Base-by-base conservation (phyloP, 2,797 vertebrate species). In the Rhabdophis nuchalis region DNA sequence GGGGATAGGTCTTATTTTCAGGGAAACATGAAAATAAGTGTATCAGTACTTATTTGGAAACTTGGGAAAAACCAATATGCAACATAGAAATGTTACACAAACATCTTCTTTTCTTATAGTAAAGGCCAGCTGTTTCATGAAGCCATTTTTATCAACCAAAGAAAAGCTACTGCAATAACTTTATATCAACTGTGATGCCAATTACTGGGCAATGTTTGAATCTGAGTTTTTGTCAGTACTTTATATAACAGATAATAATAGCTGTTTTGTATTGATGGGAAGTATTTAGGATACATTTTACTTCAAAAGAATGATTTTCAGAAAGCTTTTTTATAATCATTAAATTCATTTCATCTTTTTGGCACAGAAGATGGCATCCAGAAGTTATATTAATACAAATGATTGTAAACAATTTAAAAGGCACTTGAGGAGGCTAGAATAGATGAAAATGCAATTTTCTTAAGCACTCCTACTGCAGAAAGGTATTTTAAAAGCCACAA, bases 401-500 rank as follows among this genome's bases (percentile, higher is more conserved):
- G 89, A 92, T 90, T 89, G 92, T 88, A 61, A 85, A 41, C 11
- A 0, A 92, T 91, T 7, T 91, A 90, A 72, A 52, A 18, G 4
- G 23, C 95, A 91, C 1, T 29, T 13, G 68, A 86, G 93, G 90
- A 77, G 23, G 93, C 64, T 5, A 53, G 29, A 95, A 85, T 36
- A 94, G 92, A 95, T 88, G 93, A 94, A 95, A 94, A 95, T 61
- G 90, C 64, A 86, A 89, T 87, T 95, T 89, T 91, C 92, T 95
- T 94, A 89, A 93, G 54, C 92, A 94, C 89, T 18, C 5, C 91
- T 86, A 32, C 90, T 90, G 89, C 94, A 25, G 50, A 94, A 90
- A 90, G 61, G 64, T 89, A 95, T 93, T 93, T 93, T 92, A 94
- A 50, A 96, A 96, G 94, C 94, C 92, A 95, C 93, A 91, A 94